Conservation (phyloP, 2,888 invertebrate species). For the Epirrhoe tristata region DNA sequence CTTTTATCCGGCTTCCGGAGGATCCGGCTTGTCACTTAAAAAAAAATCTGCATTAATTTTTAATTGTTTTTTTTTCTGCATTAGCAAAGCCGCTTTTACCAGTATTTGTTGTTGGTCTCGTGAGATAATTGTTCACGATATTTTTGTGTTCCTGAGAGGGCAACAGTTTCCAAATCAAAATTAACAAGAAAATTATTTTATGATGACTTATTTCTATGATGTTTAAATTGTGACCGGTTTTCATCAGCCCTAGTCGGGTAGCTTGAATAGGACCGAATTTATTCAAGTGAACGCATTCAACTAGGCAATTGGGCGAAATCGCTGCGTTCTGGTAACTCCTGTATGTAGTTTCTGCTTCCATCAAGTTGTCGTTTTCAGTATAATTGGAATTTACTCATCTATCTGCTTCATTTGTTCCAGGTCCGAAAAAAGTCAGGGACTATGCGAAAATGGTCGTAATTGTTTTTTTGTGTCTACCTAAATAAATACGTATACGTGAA, state of each 20-base stretch:
- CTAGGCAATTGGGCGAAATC: slow-evolving; percentile 29
- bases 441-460: neutral
- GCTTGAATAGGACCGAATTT: slow-evolving; percentile 30
- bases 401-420: neutral
- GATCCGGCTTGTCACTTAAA: neutral
- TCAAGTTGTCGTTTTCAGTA: neutral
- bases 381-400: neutral
- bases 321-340: slow-evolving; percentile 6
- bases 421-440: neutral
- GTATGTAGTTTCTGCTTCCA: slow-evolving; percentile 1
- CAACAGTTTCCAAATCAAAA: no score
- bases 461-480: no score
- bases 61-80: neutral
- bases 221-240: neutral
- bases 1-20: neutral
- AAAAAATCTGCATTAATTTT: neutral
- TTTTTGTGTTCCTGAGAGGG: no score
- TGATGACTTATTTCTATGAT: no score
- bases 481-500: no score
- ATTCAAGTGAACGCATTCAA: slow-evolving; percentile 37
- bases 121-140: no score
- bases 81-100: no score
- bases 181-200: no score
- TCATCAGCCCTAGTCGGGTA: slow-evolving; percentile 12
- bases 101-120: no score